Percentiles rank a stretch among this genome's conserved stretches.
Evolutionary conservation across 2,797 vertebrate genomes (phyloP).

Genomic region (Zonotrichia albicollis): DNA sequence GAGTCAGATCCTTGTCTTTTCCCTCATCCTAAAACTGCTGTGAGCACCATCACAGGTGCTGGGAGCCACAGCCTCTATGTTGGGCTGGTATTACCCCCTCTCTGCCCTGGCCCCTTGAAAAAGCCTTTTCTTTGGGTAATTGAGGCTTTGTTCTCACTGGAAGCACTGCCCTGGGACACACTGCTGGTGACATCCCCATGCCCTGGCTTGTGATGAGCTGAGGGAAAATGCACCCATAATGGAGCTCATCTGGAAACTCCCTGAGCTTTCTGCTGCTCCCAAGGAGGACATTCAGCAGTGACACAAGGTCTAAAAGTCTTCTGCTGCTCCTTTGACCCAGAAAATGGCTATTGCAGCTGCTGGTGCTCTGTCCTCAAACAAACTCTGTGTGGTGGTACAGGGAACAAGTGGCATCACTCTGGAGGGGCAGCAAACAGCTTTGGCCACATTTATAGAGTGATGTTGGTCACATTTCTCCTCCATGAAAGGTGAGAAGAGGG

Average conservation of each 20-base stretch:
- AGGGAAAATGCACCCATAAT: neutral
- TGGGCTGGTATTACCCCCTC: neutral
- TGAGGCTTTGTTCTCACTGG: neutral
- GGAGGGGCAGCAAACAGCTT: neutral
- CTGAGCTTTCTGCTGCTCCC: neutral
- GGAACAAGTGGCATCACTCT: neutral
- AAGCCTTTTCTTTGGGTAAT: neutral
- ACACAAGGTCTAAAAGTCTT: neutral
- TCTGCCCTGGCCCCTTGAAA: neutral
- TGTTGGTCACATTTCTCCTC: neutral
- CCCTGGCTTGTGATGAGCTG: neutral
- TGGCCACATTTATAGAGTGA: neutral
- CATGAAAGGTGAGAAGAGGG: neutral
- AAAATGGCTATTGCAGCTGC: neutral
- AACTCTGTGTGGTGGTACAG: neutral
- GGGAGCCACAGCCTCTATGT: neutral
- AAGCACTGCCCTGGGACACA: neutral
- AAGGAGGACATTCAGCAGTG: neutral
- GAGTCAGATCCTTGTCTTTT: no score
- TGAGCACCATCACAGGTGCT: neutral
- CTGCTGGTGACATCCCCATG: neutral
- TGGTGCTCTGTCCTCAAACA: neutral
- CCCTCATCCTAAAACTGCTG: no score
- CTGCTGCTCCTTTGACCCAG: neutral
- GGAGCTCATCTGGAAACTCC: neutral